Evolutionary conservation across 2,797 vertebrate genomes (phyloP), one percentile per base, ranked within the genome.

Genomic region (Ctenosaura bakeri): DNA sequence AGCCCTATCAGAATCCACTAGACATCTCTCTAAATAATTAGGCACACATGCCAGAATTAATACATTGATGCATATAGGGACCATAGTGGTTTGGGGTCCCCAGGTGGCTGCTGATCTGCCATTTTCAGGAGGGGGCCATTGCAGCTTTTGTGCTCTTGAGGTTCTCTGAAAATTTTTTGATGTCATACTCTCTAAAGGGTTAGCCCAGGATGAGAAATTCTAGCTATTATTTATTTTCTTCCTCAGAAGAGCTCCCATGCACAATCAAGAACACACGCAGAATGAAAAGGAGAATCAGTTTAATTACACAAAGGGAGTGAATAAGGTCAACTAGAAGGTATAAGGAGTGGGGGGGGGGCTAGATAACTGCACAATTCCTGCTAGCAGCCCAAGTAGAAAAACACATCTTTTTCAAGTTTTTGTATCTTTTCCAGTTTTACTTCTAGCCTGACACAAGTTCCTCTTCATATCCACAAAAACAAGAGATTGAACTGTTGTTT

Each of bases 281-380:
- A 96, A 93, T 95, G 96, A 96, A 93, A 96, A 96, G 96, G 96
- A 97, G 97, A 97, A 97, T 97, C 94, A 85, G 96, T 96, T 97
- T 97, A 97, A 97, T 97, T 97, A 97, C 94, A 95, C 94, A 92
- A 96, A 94, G 94, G 96, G 96, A 90, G 89, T 95, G 95, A 96
- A 97, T 97, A 95, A 97, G 96, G 96, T 97, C 96, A 96, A 66
- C 92, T 92, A 64, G 94, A 92, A 85, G 86, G 91, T 94, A 92
- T 95, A 94, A 91, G 79, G 80, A 78, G 88, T 52, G 14, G 94
- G 73, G 12, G 78, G 50, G 64, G 64, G n/a, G 38, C 88, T 84
- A 38, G 62, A 18, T 74, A 83, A 79, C 4, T 3, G 0, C 13
- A 59, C n/a, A 82, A 38, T 88, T 85, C 80, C 62, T 1, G 16